Base-by-base conservation (phyloP, 2,888 invertebrate species). In the Eupsilia transversa region DNA sequence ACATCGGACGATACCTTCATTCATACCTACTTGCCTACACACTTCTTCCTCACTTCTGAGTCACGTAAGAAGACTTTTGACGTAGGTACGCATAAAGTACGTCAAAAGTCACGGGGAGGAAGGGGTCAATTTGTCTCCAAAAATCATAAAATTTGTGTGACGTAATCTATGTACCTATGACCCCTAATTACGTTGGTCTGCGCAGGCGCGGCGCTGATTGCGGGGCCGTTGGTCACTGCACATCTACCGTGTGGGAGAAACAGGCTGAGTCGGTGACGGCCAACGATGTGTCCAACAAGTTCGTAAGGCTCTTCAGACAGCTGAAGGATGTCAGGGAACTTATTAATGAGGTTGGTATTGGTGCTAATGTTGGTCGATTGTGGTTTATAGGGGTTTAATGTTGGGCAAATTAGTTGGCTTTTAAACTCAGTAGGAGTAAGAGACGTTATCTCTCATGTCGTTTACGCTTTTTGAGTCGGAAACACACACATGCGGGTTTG, bases 201-300 rank as follows among this genome's bases (percentile, higher is more conserved):
- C 17, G 52, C 88, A 98, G 98, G 86, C 97, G 97, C 88, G 98
- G 98, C 17, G 97, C 98, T 77, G 97, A 97, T 85, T 99, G 99
- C 91, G 97, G 97, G 82, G 98, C 98, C 5, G 98, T 98, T 6
- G 97, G 97, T 30, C 98, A 98, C 90, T 99, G 99, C 90, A 98
- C 98, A 77, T 97, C 97, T 88, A 97, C 98, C 0, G 97, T 98
- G 23, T 99, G 99, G 99, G 97, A 97, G 86, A 97, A 97, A 60
- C 97, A 97, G 88, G 89, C 93, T 52, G 97, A 97, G 23, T 97
- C 97, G 2, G 97, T 97, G 72, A 98, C 98, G 87, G 94, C 94
- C 83, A 98, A 98, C 87, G 97, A 97, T 33, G 97, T 99, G 52
- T 98, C 99, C 86, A 95, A 97, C 85, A 97, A 98, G 85, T 98